Conservation (phyloP, 2,888 invertebrate genomes). For the Andricus curvator region DNA sequence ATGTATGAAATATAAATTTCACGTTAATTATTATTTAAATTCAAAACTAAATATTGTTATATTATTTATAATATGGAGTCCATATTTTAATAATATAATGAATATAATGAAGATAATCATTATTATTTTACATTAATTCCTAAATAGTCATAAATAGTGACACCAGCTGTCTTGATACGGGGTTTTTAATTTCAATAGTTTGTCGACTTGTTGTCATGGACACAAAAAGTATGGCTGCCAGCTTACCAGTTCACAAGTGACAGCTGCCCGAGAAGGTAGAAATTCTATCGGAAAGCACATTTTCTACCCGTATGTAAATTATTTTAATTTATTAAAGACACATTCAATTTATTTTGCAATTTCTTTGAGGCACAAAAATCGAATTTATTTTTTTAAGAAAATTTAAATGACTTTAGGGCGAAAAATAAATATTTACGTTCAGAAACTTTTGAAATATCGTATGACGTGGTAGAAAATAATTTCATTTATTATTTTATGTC, state of each 20-base stretch:
- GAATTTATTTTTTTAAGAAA: not conserved
- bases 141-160: too few species aligned
- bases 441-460: not conserved
- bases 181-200: constrained; percentile 55
- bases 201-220: constrained; percentile 68
- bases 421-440: constrained; percentile 1
- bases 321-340: not conserved
- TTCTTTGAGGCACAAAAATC: not conserved
- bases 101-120: too few species aligned
- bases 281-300: constrained; percentile 34
- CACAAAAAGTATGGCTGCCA: constrained; percentile 66
- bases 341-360: not conserved
- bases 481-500: not conserved
- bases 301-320: constrained; percentile 31
- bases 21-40: too few species aligned
- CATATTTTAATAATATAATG: too few species aligned
- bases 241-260: constrained; percentile 67
- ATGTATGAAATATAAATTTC: not conserved
- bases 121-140: too few species aligned
- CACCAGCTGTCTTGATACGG: too few species aligned
- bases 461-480: not conserved
- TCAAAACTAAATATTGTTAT: too few species aligned
- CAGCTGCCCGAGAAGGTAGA: constrained; percentile 63
- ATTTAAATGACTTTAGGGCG: not conserved
- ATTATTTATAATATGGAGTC: too few species aligned